Percentiles rank a stretch among this genome's conserved stretches.
Evolutionary conservation across 2,888 invertebrate species (phyloP).

Genomic region (Macaria liturata): DNA sequence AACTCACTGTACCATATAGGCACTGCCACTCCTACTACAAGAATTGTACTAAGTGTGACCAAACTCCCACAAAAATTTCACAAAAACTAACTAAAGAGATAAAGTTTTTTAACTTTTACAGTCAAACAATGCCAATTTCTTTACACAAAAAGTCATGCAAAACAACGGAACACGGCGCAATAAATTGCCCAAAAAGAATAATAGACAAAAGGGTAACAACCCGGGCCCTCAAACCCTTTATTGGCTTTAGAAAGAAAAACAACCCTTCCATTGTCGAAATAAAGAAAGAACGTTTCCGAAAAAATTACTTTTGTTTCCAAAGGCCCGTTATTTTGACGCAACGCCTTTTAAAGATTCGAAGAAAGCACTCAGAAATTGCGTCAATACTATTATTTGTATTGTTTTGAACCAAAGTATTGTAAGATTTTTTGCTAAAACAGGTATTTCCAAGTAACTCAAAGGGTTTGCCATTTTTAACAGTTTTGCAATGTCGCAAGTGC

Average conservation of each 20-base stretch:
- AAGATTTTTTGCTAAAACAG: constrained; percentile 31
- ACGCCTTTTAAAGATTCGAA: constrained; percentile 54
- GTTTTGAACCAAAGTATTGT: constrained; percentile 32
- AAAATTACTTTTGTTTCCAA: constrained; percentile 52
- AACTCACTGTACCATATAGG: too few species aligned
- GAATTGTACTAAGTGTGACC: too few species aligned
- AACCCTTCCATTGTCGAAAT: constrained; percentile 73
- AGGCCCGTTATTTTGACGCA: constrained; percentile 71
- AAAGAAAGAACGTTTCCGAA: constrained; percentile 59
- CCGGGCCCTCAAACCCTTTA: constrained; percentile 70
- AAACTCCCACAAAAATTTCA: too few species aligned
- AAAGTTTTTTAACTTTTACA: constrained; percentile 32
- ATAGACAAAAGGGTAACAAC: constrained; percentile 72
- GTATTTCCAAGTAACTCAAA: constrained; percentile 33
- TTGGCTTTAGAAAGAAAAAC: constrained; percentile 66
- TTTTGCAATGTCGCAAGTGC: constrained; percentile 22
- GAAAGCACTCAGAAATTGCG: constrained; percentile 48
- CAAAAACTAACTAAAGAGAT: neutral
- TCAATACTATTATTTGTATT: constrained; percentile 18
- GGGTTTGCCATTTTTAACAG: constrained; percentile 25
- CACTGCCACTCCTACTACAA: too few species aligned
- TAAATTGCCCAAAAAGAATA: constrained; percentile 57
- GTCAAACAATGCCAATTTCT: constrained; percentile 35
- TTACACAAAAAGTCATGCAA: constrained; percentile 43
- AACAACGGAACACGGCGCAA: constrained; percentile 67